phyloP scores from a whole-genome alignment of 2,797 vertebrate genomes.

The Aulostomus chinensis region DNA sequence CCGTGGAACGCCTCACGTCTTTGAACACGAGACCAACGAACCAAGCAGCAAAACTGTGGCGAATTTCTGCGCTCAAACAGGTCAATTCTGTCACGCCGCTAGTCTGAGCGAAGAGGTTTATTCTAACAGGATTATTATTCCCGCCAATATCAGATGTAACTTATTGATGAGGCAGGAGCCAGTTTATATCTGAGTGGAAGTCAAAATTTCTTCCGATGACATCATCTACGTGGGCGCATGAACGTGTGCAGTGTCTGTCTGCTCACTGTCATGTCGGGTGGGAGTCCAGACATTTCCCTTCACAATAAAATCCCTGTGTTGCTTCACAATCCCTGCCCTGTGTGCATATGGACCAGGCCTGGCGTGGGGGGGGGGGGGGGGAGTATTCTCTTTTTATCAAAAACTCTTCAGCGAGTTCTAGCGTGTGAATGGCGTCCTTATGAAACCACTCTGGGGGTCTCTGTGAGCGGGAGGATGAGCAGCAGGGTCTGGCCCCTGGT shows the following conservation, averaged over 20 bases:
- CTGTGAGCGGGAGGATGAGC: slow-evolving; percentile 48
- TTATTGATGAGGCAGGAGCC: too few relatives aligned
- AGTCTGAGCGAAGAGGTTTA: too few relatives aligned
- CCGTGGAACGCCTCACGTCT: too few relatives aligned
- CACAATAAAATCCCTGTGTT: slow-evolving; percentile 75
- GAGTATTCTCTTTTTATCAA: slow-evolving; percentile 44
- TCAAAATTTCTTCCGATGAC: background rate
- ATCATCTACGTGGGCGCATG: slow-evolving; percentile 9
- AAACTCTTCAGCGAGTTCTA: slow-evolving; percentile 15
- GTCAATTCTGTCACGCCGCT: too few relatives aligned
- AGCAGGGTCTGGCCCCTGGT: too few relatives aligned
- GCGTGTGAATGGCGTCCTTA: slow-evolving; percentile 54
- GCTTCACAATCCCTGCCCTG: slow-evolving; percentile 63
- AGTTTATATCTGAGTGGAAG: background rate
- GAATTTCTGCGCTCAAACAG: too few relatives aligned
- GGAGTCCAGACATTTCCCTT: slow-evolving; percentile 66
- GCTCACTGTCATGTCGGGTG: slow-evolving; percentile 44
- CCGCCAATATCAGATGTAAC: too few relatives aligned
- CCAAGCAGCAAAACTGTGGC: too few relatives aligned
- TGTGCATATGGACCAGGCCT: slow-evolving; percentile 32
- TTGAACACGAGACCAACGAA: too few relatives aligned
- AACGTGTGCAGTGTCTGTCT: slow-evolving; percentile 39
- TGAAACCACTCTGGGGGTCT: slow-evolving; percentile 30
- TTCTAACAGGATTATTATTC: too few relatives aligned
- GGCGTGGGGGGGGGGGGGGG: slow-evolving; percentile 21